phyloP scores from a whole-genome alignment of 2,888 invertebrate genomes.

The Tachina grossa region DNA sequence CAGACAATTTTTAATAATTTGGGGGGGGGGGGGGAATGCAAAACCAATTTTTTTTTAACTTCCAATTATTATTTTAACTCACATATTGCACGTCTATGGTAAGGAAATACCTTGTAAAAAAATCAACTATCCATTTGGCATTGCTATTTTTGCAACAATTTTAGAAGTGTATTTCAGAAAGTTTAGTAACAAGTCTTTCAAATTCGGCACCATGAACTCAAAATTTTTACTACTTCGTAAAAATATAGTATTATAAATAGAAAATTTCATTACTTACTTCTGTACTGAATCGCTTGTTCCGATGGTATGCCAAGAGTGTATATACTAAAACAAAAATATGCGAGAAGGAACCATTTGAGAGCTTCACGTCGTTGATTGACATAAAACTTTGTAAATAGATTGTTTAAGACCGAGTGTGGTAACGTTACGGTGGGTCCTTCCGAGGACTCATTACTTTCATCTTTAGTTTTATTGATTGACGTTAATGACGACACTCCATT shows the following conservation, averaged over 20 bases:
- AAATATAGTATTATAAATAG: too few relatives aligned
- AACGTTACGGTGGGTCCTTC: conserved; percentile 76
- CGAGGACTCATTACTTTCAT: conserved; percentile 55
- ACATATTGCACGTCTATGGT: too few relatives aligned
- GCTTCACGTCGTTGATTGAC: conserved; percentile 88
- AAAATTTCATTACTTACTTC: conserved; percentile 76
- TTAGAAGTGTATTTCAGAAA: too few relatives aligned
- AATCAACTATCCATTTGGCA: too few relatives aligned
- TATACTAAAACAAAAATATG: conserved; percentile 87
- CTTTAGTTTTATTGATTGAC: conserved; percentile 53
- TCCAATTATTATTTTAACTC: too few relatives aligned
- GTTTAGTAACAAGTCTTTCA: background rate
- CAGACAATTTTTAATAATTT: too few relatives aligned
- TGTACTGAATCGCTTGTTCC: conserved; percentile 82
- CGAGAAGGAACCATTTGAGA: conserved; percentile 87
- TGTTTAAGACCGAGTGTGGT: conserved; percentile 86
- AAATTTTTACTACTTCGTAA: background rate
- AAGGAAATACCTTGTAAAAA: too few relatives aligned
- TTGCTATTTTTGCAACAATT: too few relatives aligned
- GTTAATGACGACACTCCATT: conserved; percentile 65
- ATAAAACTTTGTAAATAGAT: conserved; percentile 88
- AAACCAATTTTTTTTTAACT: too few relatives aligned
- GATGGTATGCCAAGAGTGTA: conserved; percentile 85
- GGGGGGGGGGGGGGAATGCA: too few relatives aligned
- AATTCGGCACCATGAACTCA: background rate